Evolutionary conservation across 2,113 vertebrate genomes (phyloP), one percentile per base, ranked within the genome.

Genomic region (Machaerirhynchus nigripectus): DNA sequence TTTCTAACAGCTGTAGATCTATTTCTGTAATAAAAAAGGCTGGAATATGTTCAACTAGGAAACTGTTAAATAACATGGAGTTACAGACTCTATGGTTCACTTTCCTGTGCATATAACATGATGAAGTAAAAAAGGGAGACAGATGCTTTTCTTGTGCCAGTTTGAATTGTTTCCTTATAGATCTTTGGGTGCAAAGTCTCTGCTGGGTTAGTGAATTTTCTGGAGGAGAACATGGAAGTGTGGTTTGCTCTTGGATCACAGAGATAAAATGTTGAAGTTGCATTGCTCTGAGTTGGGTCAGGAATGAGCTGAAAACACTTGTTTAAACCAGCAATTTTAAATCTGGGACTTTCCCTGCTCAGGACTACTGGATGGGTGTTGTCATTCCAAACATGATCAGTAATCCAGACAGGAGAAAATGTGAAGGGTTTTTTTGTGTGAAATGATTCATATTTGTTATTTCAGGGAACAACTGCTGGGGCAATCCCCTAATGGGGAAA

Each of bases 321-420:
- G 61, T 61, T 89, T 82, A 76, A 94, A 26, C 12, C 26, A 80
- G 31, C 57, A 79, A 2, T 46, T 95, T 91, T 24, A 85, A 91
- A 79, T 82, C 33, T 79, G 91, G 94, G 78, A 2, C 83, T 95
- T 97, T 92, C 93, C 92, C 75, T 90, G 49, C 30, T 79, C 39
- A 68, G 47, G 89, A 70, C 6, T 30, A 39, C 46, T 60, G 70
- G 13, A 73, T 89, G 49, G 23, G 7, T 93, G 39, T 97, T 89
- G 87, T 61, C 70, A 85, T 82, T 50, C 23, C 13, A 46, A 6
- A 7, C 40, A 61, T 64, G 57, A 53, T 57, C 10, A 16, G 53
- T 89, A 44, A 70, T 84, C 35, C 87, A 81, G 73, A 64, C 39
- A 42, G 65, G 35, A 52, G 46, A 53, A 77, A 65, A 30, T 52